These are phyloP conservation scores for honey bee (Apis mellifera) DNA, from an alignment of 1,140 invertebrate species.

Conservation along the genomic window DNA sequence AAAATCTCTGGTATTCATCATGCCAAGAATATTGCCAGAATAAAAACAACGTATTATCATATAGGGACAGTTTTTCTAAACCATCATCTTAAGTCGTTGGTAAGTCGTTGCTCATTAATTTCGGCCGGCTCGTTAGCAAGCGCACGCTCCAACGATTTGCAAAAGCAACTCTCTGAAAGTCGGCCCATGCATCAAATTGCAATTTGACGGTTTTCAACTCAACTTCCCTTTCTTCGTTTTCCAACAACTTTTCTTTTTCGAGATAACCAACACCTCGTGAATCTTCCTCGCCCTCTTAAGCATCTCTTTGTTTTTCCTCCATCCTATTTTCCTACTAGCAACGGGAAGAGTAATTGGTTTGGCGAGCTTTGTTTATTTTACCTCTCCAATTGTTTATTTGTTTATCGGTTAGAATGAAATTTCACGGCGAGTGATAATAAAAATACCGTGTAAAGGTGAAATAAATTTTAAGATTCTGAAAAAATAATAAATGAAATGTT, in stretches of 20 bases:
- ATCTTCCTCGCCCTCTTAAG: background rate
- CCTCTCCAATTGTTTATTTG: background rate
- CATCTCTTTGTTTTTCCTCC: too few species aligned
- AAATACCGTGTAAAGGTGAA: too few species aligned
- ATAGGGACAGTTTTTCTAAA: background rate
- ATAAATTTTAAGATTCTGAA: too few species aligned
- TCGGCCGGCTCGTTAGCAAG: slow-evolving; percentile 9
- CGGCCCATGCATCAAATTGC: background rate
- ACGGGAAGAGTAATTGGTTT: background rate
- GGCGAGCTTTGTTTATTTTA: background rate
- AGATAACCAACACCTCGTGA: background rate
- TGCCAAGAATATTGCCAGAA: background rate
- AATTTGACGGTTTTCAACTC: background rate
- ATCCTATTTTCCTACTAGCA: too few species aligned
- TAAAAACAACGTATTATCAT: background rate
- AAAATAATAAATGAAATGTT: too few species aligned
- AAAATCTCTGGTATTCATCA: background rate
- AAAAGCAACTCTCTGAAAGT: background rate
- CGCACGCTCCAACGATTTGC: background rate
- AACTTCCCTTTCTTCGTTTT: background rate
- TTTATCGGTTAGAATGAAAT: background rate
- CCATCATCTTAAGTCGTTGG: background rate
- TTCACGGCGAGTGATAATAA: background rate
- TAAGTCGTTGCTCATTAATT: background rate
- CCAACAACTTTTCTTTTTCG: background rate